Evolutionary conservation across 2,888 invertebrate species (phyloP).

Genomic region (Cephonodes hylas): DNA sequence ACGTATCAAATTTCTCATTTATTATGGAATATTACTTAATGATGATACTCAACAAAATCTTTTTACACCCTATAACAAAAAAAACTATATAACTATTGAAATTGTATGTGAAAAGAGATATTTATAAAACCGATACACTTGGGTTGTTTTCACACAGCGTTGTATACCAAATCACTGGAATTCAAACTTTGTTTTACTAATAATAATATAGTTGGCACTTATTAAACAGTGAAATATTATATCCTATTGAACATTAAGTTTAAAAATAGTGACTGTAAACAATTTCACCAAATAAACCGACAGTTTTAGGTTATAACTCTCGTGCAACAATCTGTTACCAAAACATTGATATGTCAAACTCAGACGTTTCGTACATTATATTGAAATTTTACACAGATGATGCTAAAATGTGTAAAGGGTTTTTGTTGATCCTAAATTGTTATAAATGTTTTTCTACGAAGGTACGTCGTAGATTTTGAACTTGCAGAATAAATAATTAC

Average conservation of each 20-base stretch:
- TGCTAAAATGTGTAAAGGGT: too few relatives aligned
- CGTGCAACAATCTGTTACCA: not conserved
- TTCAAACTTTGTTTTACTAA: not conserved
- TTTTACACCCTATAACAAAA: not conserved
- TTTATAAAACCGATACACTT: not conserved
- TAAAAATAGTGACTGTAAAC: not conserved
- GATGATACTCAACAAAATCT: not conserved
- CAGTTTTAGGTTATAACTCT: conserved; percentile 34
- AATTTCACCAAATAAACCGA: conserved; percentile 24
- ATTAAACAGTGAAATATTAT: not conserved
- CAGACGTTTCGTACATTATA: not conserved
- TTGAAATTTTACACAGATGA: too few relatives aligned
- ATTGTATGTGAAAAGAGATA: not conserved
- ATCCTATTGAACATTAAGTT: not conserved
- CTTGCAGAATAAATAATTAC: too few relatives aligned
- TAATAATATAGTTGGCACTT: not conserved
- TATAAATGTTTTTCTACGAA: too few relatives aligned
- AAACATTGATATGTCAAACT: conserved; percentile 22
- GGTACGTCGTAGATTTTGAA: too few relatives aligned
- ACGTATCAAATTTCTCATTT: conserved; percentile 24
- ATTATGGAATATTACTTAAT: not conserved
- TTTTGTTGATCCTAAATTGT: too few relatives aligned
- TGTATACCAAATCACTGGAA: not conserved
- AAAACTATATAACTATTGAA: not conserved
- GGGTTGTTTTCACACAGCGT: not conserved